Conservation (phyloP, 2,888 invertebrate genomes). For the Spicauda simplicius region DNA sequence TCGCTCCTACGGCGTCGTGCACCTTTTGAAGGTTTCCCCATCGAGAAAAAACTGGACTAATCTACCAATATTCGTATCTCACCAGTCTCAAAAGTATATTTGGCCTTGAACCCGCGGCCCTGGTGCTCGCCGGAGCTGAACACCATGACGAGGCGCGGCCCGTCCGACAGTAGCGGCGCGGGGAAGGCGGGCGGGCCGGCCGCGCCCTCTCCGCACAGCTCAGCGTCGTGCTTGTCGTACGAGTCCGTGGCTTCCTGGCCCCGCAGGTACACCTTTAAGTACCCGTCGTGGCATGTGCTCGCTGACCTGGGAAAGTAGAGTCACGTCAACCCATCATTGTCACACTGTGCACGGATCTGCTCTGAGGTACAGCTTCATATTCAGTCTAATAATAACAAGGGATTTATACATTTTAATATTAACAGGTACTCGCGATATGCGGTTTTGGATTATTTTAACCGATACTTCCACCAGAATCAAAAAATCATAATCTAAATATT, state of each 20-base stretch:
- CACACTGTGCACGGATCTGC: too few relatives aligned
- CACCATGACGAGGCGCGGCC: constrained; percentile 96
- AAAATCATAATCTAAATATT: too few relatives aligned
- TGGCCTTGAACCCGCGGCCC: constrained; percentile 96
- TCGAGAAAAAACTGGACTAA: too few relatives aligned
- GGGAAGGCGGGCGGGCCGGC: constrained; percentile 84
- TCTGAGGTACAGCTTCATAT: too few relatives aligned
- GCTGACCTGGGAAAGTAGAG: background rate
- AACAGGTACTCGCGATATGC: too few relatives aligned
- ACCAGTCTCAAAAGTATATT: constrained; percentile 94
- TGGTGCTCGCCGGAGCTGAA: constrained; percentile 96
- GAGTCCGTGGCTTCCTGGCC: constrained; percentile 97
- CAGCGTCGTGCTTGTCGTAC: constrained; percentile 96
- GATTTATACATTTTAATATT: too few relatives aligned
- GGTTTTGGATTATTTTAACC: too few relatives aligned
- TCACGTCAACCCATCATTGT: too few relatives aligned
- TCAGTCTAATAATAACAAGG: too few relatives aligned
- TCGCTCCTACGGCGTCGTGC: too few relatives aligned
- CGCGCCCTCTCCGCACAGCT: constrained; percentile 92
- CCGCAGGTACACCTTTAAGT: constrained; percentile 94
- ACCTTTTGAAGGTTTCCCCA: too few relatives aligned
- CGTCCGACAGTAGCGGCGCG: constrained; percentile 93
- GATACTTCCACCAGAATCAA: too few relatives aligned
- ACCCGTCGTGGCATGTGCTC: constrained; percentile 93
- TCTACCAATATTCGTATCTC: constrained; percentile 38